phyloP scores from a whole-genome alignment of 2,888 invertebrate genomes.

The Eumacrocentrus americanus region DNA sequence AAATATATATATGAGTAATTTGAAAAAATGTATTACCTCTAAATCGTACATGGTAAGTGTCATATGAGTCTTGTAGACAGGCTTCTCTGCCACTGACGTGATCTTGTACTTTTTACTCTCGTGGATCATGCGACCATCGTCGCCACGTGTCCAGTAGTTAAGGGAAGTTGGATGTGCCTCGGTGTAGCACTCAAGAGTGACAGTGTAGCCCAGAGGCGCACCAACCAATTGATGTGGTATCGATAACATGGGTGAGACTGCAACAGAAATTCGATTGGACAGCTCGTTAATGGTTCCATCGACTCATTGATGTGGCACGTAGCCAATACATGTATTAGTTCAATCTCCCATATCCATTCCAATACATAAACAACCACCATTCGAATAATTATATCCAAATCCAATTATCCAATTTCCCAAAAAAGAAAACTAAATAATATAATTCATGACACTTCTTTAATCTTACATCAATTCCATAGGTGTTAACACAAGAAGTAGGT shows the following conservation, averaged over 20 bases:
- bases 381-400: not conserved
- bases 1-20: not conserved
- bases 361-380: not conserved
- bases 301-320: not conserved
- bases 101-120: conserved; percentile 79
- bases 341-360: not conserved
- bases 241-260: conserved; percentile 92
- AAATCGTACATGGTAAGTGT: conserved; percentile 80
- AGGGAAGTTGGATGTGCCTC: conserved; percentile 91
- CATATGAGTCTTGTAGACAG: conserved; percentile 88
- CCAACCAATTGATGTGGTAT: conserved; percentile 91
- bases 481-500: too few relatives aligned
- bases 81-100: conserved; percentile 70
- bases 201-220: conserved; percentile 80
- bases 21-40: conserved; percentile 42
- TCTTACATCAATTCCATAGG: too few relatives aligned
- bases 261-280: conserved; percentile 47
- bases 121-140: conserved; percentile 87
- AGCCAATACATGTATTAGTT: not conserved
- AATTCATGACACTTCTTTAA: too few relatives aligned
- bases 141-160: conserved; percentile 89
- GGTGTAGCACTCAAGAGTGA: conserved; percentile 86
- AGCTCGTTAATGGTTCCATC: conserved; percentile 4
- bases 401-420: too few relatives aligned
- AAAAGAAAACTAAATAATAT: too few relatives aligned